Conservation (phyloP, 2,797 vertebrate genomes). For the Pogonophryne albipinna region DNA sequence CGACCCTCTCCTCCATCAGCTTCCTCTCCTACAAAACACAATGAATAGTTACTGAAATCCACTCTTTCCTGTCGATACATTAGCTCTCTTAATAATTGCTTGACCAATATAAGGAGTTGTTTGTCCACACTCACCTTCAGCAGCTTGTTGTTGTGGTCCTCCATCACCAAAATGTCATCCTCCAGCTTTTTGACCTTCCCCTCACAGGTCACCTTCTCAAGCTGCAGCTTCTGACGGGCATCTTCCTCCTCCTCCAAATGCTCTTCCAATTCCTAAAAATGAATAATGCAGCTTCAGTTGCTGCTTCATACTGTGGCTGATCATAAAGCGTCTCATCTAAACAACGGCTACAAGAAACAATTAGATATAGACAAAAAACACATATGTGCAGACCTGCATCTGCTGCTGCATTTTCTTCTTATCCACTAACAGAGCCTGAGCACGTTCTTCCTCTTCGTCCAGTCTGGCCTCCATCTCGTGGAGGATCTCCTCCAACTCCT, state of each 20-base stretch:
- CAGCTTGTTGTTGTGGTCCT: conserved; percentile 96
- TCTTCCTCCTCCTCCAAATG: conserved; percentile 96
- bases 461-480: conserved; percentile 97
- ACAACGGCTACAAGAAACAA: neutral
- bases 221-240: conserved; percentile 94
- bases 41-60: neutral
- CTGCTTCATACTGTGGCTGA: neutral
- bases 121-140: conserved; percentile 85
- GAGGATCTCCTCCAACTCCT: conserved; percentile 96
- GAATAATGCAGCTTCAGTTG: conserved; percentile 1
- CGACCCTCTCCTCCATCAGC: conserved; percentile 93
- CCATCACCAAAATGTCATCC: conserved; percentile 94
- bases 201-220: conserved; percentile 95
- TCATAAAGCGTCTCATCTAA: neutral
- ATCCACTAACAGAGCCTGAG: conserved; percentile 90
- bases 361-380: neutral
- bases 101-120: neutral
- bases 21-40: conserved; percentile 90
- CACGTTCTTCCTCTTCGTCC: conserved; percentile 95
- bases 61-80: neutral
- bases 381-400: conserved; percentile 88
- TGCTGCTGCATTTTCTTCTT: conserved; percentile 98
- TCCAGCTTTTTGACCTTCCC: conserved; percentile 98
- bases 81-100: neutral
- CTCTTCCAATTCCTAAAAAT: conserved; percentile 92